These are phyloP conservation scores for Emys orbicularis DNA, from an alignment of 2,797 vertebrate genomes.

Conservation along the genomic window DNA sequence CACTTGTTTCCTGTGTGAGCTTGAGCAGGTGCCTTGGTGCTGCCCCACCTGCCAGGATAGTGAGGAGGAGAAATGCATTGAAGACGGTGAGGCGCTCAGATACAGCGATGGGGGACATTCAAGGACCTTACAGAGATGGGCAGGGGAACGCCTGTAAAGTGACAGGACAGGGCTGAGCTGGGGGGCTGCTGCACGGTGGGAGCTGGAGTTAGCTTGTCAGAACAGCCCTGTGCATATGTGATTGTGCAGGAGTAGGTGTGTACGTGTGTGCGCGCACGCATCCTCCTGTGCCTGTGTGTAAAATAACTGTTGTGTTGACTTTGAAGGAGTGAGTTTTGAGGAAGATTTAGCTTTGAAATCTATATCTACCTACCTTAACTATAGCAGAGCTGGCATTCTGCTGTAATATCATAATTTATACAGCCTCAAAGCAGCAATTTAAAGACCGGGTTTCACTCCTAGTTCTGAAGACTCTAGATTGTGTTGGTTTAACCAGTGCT, in stretches of 20 bases:
- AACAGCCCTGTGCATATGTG: not conserved
- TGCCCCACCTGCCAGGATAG: not conserved
- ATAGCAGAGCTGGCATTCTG: not conserved
- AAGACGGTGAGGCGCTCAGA: not conserved
- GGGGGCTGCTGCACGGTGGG: not conserved
- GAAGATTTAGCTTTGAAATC: not conserved
- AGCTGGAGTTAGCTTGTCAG: not conserved
- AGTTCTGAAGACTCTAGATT: not conserved
- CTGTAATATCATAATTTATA: not conserved
- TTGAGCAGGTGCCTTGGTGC: not conserved
- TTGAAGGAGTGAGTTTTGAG: not conserved
- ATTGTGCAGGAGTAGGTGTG: too few species aligned
- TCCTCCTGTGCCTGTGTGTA: rapidly evolving
- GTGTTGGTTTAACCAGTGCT: not conserved
- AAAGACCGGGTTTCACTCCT: rapidly evolving
- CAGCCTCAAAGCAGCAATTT: not conserved
- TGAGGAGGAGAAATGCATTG: not conserved
- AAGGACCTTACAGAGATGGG: not conserved
- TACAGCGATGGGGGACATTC: not conserved
- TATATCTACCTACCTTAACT: not conserved
- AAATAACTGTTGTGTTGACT: not conserved
- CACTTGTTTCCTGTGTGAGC: not conserved
- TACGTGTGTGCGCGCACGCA: rapidly evolving
- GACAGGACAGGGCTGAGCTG: not conserved
- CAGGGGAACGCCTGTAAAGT: not conserved